Base-by-base conservation (phyloP, 2,888 invertebrate genomes). In the Helleia helle region DNA sequence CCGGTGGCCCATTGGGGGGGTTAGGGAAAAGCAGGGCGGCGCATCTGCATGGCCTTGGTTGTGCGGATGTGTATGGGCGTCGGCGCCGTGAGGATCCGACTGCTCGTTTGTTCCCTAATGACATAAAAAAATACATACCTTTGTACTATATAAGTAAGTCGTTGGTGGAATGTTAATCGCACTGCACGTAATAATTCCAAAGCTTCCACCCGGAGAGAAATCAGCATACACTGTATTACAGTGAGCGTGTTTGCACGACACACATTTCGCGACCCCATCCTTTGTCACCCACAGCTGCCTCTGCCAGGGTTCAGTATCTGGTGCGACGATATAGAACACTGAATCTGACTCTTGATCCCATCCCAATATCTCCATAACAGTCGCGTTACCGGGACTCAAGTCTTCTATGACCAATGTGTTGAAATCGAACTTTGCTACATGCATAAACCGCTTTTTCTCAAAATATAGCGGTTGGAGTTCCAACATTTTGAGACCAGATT, bases 321-420 rank as follows among this genome's bases (percentile, higher is more conserved):
- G 86, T 0, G 92, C 89, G 0, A 90, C 90, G 42, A 88, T 79
- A 62, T 90, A 96, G 68, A 91, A 91, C 76, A 91, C 74, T 14
- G 86, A 79, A 46, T 88, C 76, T 0, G 73, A 80, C 0, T 55
- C 63, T 51, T 88, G 76, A 52, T 91, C 87, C 85, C 90, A 91
- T 2, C 89, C 90, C 27, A 87, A 72, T 44, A 91, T 80, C 9
- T 71, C 68, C 0, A 79, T 79, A 0, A 91, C 90, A 0, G 89
- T 88, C 34, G 87, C 87, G 49, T 87, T 86, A 1, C 90, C 88
- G 24, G 75, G 70, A 43, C 88, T 88, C 25, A 89, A 59, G 44
- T 87, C 74, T 47, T 66, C 73, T 1, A 63, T 68, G 5, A 56
- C 57, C 11, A 65, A 48, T 8, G 69, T 63, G 4, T 52, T 48